Percentiles rank a stretch among this genome's conserved stretches.
Conservation (phyloP, 2,797 vertebrate genomes). For the Discoglossus pictus region DNA sequence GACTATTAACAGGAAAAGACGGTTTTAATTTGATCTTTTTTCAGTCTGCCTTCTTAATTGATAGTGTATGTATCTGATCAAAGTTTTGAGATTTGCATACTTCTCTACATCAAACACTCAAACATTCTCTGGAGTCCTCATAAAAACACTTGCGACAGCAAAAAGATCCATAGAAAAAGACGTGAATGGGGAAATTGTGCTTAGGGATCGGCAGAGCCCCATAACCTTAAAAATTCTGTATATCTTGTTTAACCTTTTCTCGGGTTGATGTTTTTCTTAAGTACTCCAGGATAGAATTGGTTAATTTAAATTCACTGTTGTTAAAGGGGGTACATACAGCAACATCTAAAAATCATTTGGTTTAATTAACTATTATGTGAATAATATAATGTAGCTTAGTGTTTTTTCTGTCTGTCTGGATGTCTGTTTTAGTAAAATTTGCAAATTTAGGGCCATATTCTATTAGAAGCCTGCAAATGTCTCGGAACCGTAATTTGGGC, state of each 20-base stretch:
- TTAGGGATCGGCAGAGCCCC: constrained; percentile 19
- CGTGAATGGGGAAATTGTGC: not conserved
- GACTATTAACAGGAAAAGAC: constrained; percentile 46
- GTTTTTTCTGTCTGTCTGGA: too few relatives aligned
- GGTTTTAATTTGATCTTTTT: constrained; percentile 42
- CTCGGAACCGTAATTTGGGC: too few relatives aligned
- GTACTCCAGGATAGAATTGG: too few relatives aligned
- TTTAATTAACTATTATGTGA: too few relatives aligned
- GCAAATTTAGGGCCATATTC: too few relatives aligned
- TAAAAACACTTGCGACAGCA: constrained; percentile 43
- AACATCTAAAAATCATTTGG: too few relatives aligned
- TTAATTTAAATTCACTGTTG: too few relatives aligned
- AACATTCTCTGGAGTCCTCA: constrained; percentile 36
- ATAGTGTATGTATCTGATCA: constrained; percentile 42
- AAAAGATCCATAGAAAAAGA: constrained; percentile 29
- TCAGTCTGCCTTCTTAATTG: constrained; percentile 42
- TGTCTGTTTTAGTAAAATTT: too few relatives aligned
- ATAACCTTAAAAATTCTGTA: not conserved
- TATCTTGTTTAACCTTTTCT: constrained; percentile 1
- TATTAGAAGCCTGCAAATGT: too few relatives aligned
- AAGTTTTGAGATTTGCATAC: constrained; percentile 40
- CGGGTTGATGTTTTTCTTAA: not conserved
- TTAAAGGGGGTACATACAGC: too few relatives aligned
- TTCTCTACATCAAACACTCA: constrained; percentile 48
- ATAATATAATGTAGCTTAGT: too few relatives aligned